Evolutionary conservation across 37 sponge, comb jelly and placozoan genomes (phyloP), one percentile per base, ranked within the genome.

Genomic region (Haliclona indistincta): DNA sequence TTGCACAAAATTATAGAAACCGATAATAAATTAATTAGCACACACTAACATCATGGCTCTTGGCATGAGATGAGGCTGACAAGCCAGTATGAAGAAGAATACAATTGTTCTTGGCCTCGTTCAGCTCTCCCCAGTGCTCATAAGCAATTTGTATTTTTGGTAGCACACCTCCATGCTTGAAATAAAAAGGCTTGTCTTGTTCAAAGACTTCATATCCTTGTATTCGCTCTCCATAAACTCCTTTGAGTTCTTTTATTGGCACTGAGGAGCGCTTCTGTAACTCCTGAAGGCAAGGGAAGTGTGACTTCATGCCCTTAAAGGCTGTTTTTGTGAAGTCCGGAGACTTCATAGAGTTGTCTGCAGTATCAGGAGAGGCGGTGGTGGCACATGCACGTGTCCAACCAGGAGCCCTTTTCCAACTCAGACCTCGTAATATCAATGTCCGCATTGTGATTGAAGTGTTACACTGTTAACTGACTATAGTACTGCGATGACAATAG

Each of bases 61-160:
- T 64, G 28, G 93, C 93, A 35, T 92, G 93, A 4, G 93, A 88
- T 1, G 93, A 88, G 0, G 93, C 81, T 23, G 93, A 92, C 19
- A 92, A 75, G 2, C 89, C 89, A 3, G 89, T 75, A 40, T 68
- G 76, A 6, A 92, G 43, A 3, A 88, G 58, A 25, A 92, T 88
- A 23, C 85, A 84, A 68, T 92, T 92, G 55, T 41, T 47, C 33
- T 35, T 52, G 2, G 54, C 52, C 19, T 83, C 62, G 36, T 88
- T 84, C 35, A 92, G 77, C 25, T 60, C 67, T 1, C 93, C 93
- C 88, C 89, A 92, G 13, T 89, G 87, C 65, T 92, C 93, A 67
- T 92, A 92, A 6, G 88, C 88, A 37, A 92, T 17, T 23, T 81
- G 66, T 32, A 92, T 4, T 43, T 54, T 40, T 2, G 88, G 85